Conservation (phyloP, 2,888 invertebrate species). For the Agonopterix subpropinquella region DNA sequence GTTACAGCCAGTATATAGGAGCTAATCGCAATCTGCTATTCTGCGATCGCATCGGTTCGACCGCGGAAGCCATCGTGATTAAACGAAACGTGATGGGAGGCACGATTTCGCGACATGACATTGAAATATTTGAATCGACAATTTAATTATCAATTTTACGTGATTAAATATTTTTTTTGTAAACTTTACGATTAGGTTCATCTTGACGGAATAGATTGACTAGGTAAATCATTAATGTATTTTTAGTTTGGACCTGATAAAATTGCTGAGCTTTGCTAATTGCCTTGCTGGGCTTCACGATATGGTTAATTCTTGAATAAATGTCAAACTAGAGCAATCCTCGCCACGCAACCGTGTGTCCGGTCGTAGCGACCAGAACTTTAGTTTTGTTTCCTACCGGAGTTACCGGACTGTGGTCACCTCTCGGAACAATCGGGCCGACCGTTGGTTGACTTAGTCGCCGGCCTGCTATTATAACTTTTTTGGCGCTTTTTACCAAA, state of each 20-base stretch:
- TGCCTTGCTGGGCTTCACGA: too few species aligned
- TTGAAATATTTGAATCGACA: slow-evolving; percentile 8
- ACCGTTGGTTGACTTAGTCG: slow-evolving; percentile 63
- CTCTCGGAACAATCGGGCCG: slow-evolving; percentile 50
- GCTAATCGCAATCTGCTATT: too few species aligned
- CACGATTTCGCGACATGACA: slow-evolving; percentile 19
- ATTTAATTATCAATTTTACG: too few species aligned
- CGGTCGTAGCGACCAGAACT: not conserved
- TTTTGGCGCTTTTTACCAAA: slow-evolving; percentile 65
- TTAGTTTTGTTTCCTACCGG: slow-evolving; percentile 5
- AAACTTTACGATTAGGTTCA: not conserved
- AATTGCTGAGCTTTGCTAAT: too few species aligned
- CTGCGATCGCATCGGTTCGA: slow-evolving; percentile 4
- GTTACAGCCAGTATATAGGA: too few species aligned
- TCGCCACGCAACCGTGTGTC: not conserved
- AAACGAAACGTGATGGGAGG: slow-evolving; percentile 21
- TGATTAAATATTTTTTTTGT: not conserved
- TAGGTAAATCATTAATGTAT: too few species aligned
- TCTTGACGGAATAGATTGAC: too few species aligned
- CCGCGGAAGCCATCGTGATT: too few species aligned
- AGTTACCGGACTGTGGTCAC: slow-evolving; percentile 22
- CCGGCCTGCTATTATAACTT: slow-evolving; percentile 53
- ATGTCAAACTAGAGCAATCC: not conserved
- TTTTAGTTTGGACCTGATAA: too few species aligned
- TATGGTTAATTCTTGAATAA: too few species aligned